Evolutionary conservation across 2,888 invertebrate species (phyloP).

Genomic region (Megaustenia siamemsis): DNA sequence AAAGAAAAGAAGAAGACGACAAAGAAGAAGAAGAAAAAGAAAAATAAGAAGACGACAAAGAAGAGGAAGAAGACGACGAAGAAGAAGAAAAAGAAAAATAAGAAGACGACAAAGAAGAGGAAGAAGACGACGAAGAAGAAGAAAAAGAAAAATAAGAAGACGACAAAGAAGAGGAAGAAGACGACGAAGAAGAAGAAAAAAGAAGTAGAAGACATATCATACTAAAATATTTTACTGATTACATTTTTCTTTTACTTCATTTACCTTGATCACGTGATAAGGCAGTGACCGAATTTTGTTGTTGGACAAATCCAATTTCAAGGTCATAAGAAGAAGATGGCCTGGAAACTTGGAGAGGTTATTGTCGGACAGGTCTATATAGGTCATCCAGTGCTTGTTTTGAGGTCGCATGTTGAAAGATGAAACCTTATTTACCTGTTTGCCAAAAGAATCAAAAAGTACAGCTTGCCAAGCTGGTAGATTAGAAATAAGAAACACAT

Average conservation of each 20-base stretch:
- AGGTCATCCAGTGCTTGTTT: slow-evolving; percentile 67
- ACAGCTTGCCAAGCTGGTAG: no score
- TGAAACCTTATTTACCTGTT: slow-evolving; percentile 65
- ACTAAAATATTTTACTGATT: background rate
- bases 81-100: background rate
- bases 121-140: background rate
- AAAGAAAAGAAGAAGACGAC: no score
- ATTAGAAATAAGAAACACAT: no score
- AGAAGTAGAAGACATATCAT: no score
- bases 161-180: background rate
- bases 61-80: no score
- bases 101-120: background rate
- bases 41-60: background rate
- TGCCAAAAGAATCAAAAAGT: no score
- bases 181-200: no score
- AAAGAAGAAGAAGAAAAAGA: no score
- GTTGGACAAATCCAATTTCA: slow-evolving; percentile 73
- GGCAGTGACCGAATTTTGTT: slow-evolving; percentile 73
- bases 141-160: no score
- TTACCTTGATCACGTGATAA: slow-evolving; percentile 69
- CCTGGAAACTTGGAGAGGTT: slow-evolving; percentile 76
- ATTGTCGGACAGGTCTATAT: slow-evolving; percentile 77
- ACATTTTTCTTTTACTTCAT: no score
- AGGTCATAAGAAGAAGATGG: slow-evolving; percentile 74
- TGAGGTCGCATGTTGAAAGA: slow-evolving; percentile 70